Percentiles rank a stretch among this genome's conserved stretches.
Evolutionary conservation across 2,888 invertebrate species (phyloP).

Genomic region (Tillus elongatus): DNA sequence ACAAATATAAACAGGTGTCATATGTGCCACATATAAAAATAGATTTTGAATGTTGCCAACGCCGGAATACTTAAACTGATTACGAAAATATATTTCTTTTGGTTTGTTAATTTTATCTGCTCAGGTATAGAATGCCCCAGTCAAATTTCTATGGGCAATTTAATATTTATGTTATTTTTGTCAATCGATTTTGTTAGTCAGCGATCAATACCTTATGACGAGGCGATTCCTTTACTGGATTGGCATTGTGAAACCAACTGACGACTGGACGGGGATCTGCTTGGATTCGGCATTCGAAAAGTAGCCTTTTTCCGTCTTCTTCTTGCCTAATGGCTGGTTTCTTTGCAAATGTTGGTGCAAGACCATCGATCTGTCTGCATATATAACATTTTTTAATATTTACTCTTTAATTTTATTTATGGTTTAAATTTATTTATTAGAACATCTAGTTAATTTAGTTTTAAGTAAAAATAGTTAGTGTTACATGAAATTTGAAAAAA

Average conservation of each 20-base stretch:
- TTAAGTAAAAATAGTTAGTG: neutral
- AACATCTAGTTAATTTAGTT: neutral
- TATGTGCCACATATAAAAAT: too few relatives aligned
- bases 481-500: constrained; percentile 8
- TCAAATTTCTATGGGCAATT: too few relatives aligned
- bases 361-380: constrained; percentile 90
- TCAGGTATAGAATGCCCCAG: too few relatives aligned
- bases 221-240: constrained; percentile 66
- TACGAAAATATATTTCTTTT: too few relatives aligned
- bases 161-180: too few relatives aligned
- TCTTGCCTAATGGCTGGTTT: constrained; percentile 96
- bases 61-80: too few relatives aligned
- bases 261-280: constrained; percentile 87
- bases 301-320: constrained; percentile 86
- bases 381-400: constrained; percentile 23
- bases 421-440: too few relatives aligned
- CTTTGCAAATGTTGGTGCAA: constrained; percentile 95
- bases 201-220: constrained; percentile 95
- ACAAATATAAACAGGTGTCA: too few relatives aligned
- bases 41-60: too few relatives aligned
- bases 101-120: too few relatives aligned
- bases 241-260: constrained; percentile 83
- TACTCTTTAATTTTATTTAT: too few relatives aligned
- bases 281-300: constrained; percentile 90
- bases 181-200: too few relatives aligned